These are phyloP conservation scores for Eristalis arbustorum DNA, from an alignment of 2,888 invertebrate species.

Conservation along the genomic window DNA sequence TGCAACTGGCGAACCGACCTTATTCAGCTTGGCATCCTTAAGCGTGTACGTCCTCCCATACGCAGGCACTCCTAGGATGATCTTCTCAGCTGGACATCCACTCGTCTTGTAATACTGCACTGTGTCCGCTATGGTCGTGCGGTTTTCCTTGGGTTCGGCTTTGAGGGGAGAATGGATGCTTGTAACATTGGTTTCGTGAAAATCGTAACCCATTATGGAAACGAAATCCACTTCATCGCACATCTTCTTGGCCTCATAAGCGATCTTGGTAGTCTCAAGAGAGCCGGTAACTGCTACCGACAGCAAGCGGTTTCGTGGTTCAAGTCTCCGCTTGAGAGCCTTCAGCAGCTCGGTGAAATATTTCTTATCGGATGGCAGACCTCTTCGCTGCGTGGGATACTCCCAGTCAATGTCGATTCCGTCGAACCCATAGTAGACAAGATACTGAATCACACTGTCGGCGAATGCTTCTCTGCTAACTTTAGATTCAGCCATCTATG, in stretches of 20 bases:
- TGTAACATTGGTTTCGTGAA: conserved; percentile 76
- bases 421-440: conserved; percentile 80
- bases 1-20: conserved; percentile 74
- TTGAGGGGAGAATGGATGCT: conserved; percentile 79
- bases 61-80: conserved; percentile 80
- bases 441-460: conserved; percentile 78
- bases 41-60: conserved; percentile 80
- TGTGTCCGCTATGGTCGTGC: conserved; percentile 69
- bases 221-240: conserved; percentile 80
- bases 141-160: conserved; percentile 59
- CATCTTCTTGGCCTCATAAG: conserved; percentile 80
- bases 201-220: conserved; percentile 82
- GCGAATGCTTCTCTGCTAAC: conserved; percentile 79
- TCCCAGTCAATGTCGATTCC: conserved; percentile 82
- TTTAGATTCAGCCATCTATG: conserved; percentile 78
- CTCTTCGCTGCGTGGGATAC: conserved; percentile 80
- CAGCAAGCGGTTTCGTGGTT: conserved; percentile 78
- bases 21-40: conserved; percentile 74
- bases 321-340: conserved; percentile 78
- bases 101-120: conserved; percentile 78
- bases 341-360: conserved; percentile 79
- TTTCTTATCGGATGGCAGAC: conserved; percentile 78
- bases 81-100: conserved; percentile 77
- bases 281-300: conserved; percentile 81
- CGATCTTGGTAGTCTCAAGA: conserved; percentile 74